phyloP scores from a whole-genome alignment of 2,113 vertebrate species.

The Machaerirhynchus nigripectus region DNA sequence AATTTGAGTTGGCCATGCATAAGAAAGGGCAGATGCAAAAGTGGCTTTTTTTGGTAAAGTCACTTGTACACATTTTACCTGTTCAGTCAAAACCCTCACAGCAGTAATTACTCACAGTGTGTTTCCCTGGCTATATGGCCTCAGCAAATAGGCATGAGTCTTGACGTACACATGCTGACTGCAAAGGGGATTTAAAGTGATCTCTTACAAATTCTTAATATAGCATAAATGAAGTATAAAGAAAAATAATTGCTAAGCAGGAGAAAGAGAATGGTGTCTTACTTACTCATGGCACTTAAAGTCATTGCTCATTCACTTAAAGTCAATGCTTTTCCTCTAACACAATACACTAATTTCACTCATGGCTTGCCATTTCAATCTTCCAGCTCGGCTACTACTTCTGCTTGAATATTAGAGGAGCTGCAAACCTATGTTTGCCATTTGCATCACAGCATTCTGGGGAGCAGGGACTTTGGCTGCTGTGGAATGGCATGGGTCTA shows the following conservation, averaged over 20 bases:
- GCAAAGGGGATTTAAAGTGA: slow-evolving; percentile 8
- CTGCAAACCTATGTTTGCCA: neutral
- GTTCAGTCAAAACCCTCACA: neutral
- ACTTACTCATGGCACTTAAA: neutral
- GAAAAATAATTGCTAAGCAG: neutral
- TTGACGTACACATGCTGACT: neutral
- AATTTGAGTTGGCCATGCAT: neutral
- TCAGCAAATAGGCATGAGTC: neutral
- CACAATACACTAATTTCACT: slow-evolving; percentile 4
- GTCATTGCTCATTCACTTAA: neutral
- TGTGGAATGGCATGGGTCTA: neutral
- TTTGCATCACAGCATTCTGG: neutral
- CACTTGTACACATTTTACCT: neutral
- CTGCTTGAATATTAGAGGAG: neutral
- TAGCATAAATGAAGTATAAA: neutral
- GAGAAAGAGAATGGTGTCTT: neutral
- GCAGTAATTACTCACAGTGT: neutral
- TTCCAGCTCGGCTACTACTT: fast-evolving
- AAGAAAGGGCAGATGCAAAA: neutral
- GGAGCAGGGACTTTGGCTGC: neutral
- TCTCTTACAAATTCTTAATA: slow-evolving; percentile 27
- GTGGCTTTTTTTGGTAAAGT: neutral
- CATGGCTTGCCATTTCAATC: neutral
- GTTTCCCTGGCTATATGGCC: neutral
- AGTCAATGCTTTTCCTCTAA: neutral